A percentile compares a stretch with the other conserved stretches of the same genome.
Evolutionary conservation across 2,888 invertebrate species (phyloP).

Genomic region (Desoria tigrina): DNA sequence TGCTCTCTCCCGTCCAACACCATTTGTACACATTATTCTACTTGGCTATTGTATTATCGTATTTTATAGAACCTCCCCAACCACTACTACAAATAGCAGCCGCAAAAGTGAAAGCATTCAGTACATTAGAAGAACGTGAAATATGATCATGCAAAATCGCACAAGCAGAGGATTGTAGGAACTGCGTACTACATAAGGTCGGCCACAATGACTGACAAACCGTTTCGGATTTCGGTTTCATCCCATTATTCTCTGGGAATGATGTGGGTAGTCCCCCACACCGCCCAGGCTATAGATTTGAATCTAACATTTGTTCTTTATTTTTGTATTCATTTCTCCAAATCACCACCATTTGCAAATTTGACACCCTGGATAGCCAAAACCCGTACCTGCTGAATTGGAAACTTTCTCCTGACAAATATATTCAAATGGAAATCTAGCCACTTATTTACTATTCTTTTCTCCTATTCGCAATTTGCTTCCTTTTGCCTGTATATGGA

Average conservation of each 20-base stretch:
- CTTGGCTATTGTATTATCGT: no score
- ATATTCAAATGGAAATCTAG: background rate
- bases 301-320: slow-evolving; percentile 3
- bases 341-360: slow-evolving; percentile 11
- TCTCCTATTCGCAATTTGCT: slow-evolving; percentile 15
- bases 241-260: background rate
- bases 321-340: background rate
- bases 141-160: slow-evolving; percentile 1
- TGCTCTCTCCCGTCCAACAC: no score
- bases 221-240: background rate
- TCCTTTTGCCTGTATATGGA: slow-evolving; percentile 4
- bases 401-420: no score
- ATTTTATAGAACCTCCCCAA: no score
- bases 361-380: background rate
- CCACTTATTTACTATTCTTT: slow-evolving; percentile 4
- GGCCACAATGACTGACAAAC: no score
- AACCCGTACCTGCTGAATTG: background rate
- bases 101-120: background rate
- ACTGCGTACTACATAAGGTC: no score
- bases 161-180: background rate
- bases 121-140: slow-evolving; percentile 2
- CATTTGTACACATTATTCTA: no score
- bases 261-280: no score
- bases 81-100: no score
- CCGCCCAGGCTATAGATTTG: background rate